phyloP scores from a whole-genome alignment of 37 sponge, comb jelly and placozoan genomes.

The Halisarca cf. caerulea region DNA sequence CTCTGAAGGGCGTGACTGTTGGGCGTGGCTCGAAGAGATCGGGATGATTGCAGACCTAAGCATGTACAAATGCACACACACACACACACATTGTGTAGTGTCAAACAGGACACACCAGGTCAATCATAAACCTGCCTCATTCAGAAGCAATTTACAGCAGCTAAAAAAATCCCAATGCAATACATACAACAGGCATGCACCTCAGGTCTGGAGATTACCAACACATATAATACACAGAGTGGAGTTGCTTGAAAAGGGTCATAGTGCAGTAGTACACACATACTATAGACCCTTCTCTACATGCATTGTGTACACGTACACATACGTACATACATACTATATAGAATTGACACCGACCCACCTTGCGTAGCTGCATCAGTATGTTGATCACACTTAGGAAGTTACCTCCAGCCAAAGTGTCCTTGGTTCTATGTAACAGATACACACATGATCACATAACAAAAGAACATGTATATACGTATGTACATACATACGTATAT shows the following conservation, averaged over 20 bases:
- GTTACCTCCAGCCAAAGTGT: conserved; percentile 77
- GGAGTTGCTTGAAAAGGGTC: too few relatives aligned
- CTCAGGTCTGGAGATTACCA: too few relatives aligned
- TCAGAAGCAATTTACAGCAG: too few relatives aligned
- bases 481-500: too few relatives aligned
- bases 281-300: too few relatives aligned
- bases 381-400: conserved; percentile 98
- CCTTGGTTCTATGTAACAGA: conserved; percentile 66
- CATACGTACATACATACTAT: too few relatives aligned
- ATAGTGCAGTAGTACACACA: too few relatives aligned
- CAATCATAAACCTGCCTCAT: background rate
- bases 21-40: conserved; percentile 97
- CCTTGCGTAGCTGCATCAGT: conserved; percentile 99
- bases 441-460: background rate
- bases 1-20: conserved; percentile 71
- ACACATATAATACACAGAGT: too few relatives aligned
- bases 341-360: background rate
- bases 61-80: background rate
- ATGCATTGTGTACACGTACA: too few relatives aligned
- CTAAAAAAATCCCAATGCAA: too few relatives aligned
- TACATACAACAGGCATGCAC: too few relatives aligned
- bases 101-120: background rate
- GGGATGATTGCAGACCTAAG: conserved; percentile 98
- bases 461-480: background rate
- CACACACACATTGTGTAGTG: too few relatives aligned